Evolutionary conservation across 2,797 vertebrate genomes (phyloP).

Genomic region (Clarias laeviceps): DNA sequence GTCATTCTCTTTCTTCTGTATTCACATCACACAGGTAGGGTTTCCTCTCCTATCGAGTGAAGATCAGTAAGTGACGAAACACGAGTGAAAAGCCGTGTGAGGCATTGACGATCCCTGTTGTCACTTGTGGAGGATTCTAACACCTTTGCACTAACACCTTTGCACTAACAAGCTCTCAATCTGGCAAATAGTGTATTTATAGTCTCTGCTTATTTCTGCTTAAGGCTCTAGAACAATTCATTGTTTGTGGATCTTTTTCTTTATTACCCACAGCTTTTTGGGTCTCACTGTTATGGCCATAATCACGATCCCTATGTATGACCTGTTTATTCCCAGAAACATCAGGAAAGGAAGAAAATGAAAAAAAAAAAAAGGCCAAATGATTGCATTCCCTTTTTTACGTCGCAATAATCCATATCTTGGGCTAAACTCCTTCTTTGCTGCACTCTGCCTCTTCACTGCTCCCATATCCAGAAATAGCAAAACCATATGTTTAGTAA

Average conservation of each 20-base stretch:
- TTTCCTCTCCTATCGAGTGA: constrained; percentile 8
- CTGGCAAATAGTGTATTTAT: not conserved
- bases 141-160: not conserved
- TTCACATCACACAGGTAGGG: not conserved
- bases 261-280: not conserved
- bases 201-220: not conserved
- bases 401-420: not conserved
- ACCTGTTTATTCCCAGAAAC: not conserved
- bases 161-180: constrained; percentile 14
- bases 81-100: not conserved
- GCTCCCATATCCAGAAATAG: constrained; percentile 9
- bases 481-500: constrained; percentile 32
- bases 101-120: constrained; percentile 5
- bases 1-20: not conserved
- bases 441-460: not conserved
- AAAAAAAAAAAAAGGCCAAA: not conserved
- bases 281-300: not conserved
- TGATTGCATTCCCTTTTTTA: not conserved
- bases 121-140: not conserved
- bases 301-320: not conserved
- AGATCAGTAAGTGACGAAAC: not conserved
- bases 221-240: not conserved
- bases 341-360: not conserved
- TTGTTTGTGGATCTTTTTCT: not conserved
- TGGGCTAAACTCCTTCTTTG: not conserved